phyloP scores from a whole-genome alignment of 2,888 invertebrate species.

The Drosophila austrosaltans region DNA sequence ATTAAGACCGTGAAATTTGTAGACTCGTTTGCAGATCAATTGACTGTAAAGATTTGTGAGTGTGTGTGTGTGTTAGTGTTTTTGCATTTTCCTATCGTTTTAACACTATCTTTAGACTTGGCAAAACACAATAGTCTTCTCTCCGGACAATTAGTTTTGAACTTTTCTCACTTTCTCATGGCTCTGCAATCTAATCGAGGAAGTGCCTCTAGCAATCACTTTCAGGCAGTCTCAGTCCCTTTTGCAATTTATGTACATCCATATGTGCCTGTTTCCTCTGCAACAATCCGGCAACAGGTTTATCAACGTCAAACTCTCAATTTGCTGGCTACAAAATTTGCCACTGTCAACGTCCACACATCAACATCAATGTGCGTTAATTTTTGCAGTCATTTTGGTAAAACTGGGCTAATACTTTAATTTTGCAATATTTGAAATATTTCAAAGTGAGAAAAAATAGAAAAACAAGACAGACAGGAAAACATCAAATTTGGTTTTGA shows the following conservation, averaged over 20 bases:
- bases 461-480: constrained; percentile 51
- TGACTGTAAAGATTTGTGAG: constrained; percentile 48
- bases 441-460: constrained; percentile 19
- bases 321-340: constrained; percentile 48
- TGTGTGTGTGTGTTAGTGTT: constrained; percentile 13
- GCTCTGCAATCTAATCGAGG: constrained; percentile 46
- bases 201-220: constrained; percentile 34
- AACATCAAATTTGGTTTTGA: constrained; percentile 48
- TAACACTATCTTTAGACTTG: constrained; percentile 37
- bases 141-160: constrained; percentile 33
- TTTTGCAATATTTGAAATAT: constrained; percentile 67
- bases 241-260: constrained; percentile 36
- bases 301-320: constrained; percentile 32
- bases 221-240: constrained; percentile 20
- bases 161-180: constrained; percentile 62
- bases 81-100: constrained; percentile 33
- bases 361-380: constrained; percentile 57
- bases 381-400: constrained; percentile 47
- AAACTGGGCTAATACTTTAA: constrained; percentile 63
- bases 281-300: constrained; percentile 18
- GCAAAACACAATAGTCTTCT: constrained; percentile 46
- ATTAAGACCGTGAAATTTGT: constrained; percentile 40
- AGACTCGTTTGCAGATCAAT: constrained; percentile 43
- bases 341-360: constrained; percentile 53
- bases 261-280: constrained; percentile 18